Conservation (phyloP, 2,797 vertebrate species). For the Anguilla megastoma region DNA sequence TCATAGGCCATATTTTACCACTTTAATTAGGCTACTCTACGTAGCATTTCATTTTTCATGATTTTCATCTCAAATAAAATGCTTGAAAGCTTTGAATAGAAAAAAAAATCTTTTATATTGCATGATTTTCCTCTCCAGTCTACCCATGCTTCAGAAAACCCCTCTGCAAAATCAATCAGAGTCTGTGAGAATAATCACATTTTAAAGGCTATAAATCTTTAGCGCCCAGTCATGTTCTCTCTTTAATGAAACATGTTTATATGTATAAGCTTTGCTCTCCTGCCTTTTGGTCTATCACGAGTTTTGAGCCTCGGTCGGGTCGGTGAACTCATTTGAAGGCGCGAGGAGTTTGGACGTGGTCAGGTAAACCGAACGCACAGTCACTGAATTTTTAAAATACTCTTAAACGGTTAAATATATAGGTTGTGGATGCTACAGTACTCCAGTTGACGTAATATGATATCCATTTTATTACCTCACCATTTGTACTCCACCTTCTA, state of each 20-base stretch:
- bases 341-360: background rate
- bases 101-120: background rate
- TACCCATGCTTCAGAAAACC: slow-evolving; percentile 37
- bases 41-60: background rate
- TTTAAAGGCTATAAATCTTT: slow-evolving; percentile 65
- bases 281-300: background rate
- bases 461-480: background rate
- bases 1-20: background rate
- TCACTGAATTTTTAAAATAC: too few relatives aligned
- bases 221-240: slow-evolving; percentile 52
- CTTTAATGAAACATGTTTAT: slow-evolving; percentile 45
- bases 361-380: too few relatives aligned
- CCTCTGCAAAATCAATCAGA: slow-evolving; percentile 59
- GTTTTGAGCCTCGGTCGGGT: background rate
- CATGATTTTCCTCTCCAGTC: slow-evolving; percentile 32
- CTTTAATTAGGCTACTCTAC: background rate
- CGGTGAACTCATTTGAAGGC: background rate
- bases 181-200: slow-evolving; percentile 57
- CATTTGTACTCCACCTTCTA: background rate
- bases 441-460: background rate
- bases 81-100: background rate
- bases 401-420: too few relatives aligned
- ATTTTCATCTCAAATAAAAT: background rate
- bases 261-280: background rate
- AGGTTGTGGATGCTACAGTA: background rate